Evolutionary conservation across 2,113 vertebrate species (phyloP), one percentile per base, ranked within the genome.

Genomic region (Raphicerus campestris): DNA sequence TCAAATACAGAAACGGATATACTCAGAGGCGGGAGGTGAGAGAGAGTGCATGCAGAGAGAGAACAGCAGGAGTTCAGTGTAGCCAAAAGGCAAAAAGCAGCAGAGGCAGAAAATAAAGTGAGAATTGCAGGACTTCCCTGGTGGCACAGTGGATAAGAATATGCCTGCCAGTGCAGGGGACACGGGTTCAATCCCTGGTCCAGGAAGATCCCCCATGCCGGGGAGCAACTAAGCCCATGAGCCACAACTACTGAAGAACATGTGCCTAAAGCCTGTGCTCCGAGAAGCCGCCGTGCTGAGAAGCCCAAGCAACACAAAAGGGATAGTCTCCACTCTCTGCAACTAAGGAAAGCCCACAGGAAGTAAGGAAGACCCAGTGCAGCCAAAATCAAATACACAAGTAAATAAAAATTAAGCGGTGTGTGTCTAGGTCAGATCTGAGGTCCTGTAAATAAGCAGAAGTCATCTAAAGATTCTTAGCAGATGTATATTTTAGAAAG

Each of bases 281-380:
- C 0, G 0, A 42, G 70, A 39, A 42, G 70, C 11, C 0, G 1
- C 35, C 1, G 0, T 35, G 7, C 0, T 14, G 70, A 73, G 20
- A 73, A 42, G 70, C 70, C 70, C 20, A 4, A 75, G 3, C 22
- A 26, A 75, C 39, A 42, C 39, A 42, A 26, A 22, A 73, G 39
- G 8, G 10, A n/a, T 0, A 26, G 70, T 26, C 39, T 42, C 22
- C 39, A 75, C 70, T 75, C 70, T 26, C n/a, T 2, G 2, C 70
- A 75, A 7, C 22, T 26, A 42, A 42, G 39, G 39, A 14, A 42
- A 42, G 70, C 70, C 70, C 11, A 0, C 39, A 4, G 3, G 20
- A 22, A 75, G 70, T 26, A 26, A 26, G 20, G 39, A 26, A 75
- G 70, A 75, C 22, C 39, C 1, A 26, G 11, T 7, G 70, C 35